Conservation (phyloP, 2,888 invertebrate species). For the Leucophora obtusa region DNA sequence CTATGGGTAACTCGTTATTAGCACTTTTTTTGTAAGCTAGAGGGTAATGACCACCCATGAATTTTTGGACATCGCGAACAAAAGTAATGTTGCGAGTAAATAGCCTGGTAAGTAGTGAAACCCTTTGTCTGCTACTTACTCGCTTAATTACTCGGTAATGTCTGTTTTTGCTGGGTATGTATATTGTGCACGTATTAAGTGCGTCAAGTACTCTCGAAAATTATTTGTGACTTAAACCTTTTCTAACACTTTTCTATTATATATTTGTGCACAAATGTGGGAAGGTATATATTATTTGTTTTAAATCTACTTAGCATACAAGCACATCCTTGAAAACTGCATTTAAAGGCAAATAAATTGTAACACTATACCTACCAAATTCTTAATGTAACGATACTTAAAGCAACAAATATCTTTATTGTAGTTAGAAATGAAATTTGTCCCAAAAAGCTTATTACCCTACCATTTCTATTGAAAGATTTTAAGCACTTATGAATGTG, state of each 20-base stretch:
- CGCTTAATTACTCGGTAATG: too few relatives aligned
- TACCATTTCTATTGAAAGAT: background rate
- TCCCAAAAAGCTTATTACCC: slow-evolving; percentile 32
- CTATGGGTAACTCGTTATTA: too few relatives aligned
- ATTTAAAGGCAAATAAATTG: slow-evolving; percentile 62
- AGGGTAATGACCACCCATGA: too few relatives aligned
- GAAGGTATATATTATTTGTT: background rate
- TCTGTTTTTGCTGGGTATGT: too few relatives aligned
- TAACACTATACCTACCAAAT: slow-evolving; percentile 19
- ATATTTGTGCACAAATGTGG: too few relatives aligned
- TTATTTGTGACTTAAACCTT: background rate
- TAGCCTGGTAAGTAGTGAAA: too few relatives aligned
- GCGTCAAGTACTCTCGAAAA: too few relatives aligned
- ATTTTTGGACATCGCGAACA: too few relatives aligned
- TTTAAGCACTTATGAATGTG: background rate
- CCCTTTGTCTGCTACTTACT: too few relatives aligned
- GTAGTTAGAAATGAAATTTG: slow-evolving; percentile 7
- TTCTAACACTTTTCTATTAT: background rate
- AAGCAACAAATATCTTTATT: slow-evolving; percentile 12
- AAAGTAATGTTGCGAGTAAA: too few relatives aligned
- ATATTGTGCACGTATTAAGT: too few relatives aligned
- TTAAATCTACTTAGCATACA: slow-evolving; percentile 68
- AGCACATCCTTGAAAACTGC: slow-evolving; percentile 75
- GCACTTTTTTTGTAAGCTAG: too few relatives aligned
- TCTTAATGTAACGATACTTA: background rate